Evolutionary conservation across 2,888 invertebrate species (phyloP), one percentile per base, ranked within the genome.

Genomic region (Cylloceria caligata): DNA sequence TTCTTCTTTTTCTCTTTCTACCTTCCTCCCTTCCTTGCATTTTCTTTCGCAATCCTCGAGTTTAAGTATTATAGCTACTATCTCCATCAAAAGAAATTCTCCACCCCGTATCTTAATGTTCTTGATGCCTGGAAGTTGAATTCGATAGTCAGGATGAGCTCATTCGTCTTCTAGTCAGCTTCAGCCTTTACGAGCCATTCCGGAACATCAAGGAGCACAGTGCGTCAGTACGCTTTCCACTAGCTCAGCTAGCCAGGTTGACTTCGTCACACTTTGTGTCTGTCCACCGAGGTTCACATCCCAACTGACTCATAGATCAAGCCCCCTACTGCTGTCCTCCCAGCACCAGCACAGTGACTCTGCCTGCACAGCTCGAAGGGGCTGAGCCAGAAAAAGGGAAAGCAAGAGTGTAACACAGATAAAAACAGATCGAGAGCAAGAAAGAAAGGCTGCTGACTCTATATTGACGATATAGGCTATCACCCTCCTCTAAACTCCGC

Each of bases 251-350:
- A 72, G 75, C 39, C 67, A 62, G 36, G 69, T n/a, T n/a, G n/a
- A n/a, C n/a, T n/a, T n/a, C n/a, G 77, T 71, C 64, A 65, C 69
- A 87, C 87, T 86, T 84, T 85, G 86, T 86, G 84, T 80, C 83
- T 81, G 85, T 84, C 76, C 84, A 85, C 69, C 84, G 87, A 88
- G 71, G 83, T 88, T 88, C 81, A 88, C 88, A 89, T 90, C 89
- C 87, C 86, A 86, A 85, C 87, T 90, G 90, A 90, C 86, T 90
- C 90, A 90, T 90, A 87, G 90, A 90, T 90, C 90, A 88, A 85
- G 86, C 45, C 72, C 27, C 75, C 72, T 68, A 52, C 77, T 24
- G 60, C 69, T 47, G 65, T 68, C 30, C 60, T 73, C 45, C 45
- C 34, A 64, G n/a, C n/a, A n/a, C n/a, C n/a, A 45, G n/a, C 27